Evolutionary conservation across 2,797 vertebrate genomes (phyloP).

Genomic region (Cryptoblepharus egeriae): DNA sequence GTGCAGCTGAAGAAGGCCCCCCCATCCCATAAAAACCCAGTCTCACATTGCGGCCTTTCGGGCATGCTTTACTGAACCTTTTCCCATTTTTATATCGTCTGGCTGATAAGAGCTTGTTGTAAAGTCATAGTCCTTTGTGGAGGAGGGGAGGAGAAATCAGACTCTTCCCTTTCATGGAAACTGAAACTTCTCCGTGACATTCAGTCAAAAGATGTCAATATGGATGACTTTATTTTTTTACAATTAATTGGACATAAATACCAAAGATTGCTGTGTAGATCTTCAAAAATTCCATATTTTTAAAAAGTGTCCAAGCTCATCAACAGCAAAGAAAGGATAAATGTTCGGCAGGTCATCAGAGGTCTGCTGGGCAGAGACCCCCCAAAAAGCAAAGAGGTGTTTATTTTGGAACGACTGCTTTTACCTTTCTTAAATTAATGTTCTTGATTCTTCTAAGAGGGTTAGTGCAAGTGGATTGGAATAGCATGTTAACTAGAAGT

Average conservation of each 20-base stretch:
- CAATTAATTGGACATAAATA: neutral
- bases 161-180: conserved; percentile 14
- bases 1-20: conserved; percentile 21
- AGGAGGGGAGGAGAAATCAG: conserved; percentile 16
- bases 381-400: neutral
- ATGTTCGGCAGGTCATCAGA: neutral
- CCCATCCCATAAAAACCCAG: conserved; percentile 29
- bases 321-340: neutral
- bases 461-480: neutral
- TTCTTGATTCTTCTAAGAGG: accelerated
- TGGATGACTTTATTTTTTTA: neutral
- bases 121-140: neutral
- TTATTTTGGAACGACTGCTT: neutral
- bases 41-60: conserved; percentile 40
- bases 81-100: conserved; percentile 15
- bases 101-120: conserved; percentile 45
- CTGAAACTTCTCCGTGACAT: conserved; percentile 11
- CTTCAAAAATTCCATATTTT: no score
- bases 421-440: neutral
- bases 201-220: conserved; percentile 14
- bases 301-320: neutral
- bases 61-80: conserved; percentile 26
- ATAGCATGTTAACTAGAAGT: neutral
- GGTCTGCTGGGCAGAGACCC: neutral
- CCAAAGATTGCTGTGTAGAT: neutral